Conservation (phyloP, 2,888 invertebrate genomes). For the Leptinotarsa juncta region DNA sequence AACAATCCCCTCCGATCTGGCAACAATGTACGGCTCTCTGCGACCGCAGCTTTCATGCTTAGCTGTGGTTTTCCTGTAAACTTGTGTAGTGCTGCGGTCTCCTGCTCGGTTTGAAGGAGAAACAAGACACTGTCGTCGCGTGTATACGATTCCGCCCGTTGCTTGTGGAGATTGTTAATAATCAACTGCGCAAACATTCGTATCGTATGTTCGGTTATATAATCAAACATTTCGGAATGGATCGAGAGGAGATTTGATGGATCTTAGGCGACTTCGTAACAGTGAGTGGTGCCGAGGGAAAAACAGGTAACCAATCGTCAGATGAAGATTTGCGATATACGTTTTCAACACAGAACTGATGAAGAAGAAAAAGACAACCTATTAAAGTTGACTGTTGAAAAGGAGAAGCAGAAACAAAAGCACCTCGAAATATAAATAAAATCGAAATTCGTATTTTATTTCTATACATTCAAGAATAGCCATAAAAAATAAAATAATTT, state of each 20-base stretch:
- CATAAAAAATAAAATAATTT: no score
- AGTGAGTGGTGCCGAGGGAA: not conserved
- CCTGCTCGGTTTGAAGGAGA: conserved; percentile 56
- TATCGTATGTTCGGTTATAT: not conserved
- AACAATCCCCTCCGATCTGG: conserved; percentile 8
- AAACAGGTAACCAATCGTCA: not conserved
- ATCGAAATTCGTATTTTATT: no score
- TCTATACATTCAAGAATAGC: no score
- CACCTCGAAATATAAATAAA: no score
- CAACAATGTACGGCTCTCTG: conserved; percentile 28
- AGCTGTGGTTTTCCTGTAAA: conserved; percentile 63
- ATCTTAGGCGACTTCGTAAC: not conserved
- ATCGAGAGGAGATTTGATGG: not conserved
- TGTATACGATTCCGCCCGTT: conserved; percentile 56
- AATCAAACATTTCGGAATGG: conserved; percentile 22
- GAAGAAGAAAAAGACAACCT: no score
- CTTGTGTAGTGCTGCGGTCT: conserved; percentile 63
- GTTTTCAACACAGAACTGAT: no score
- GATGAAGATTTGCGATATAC: not conserved
- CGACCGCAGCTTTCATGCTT: conserved; percentile 57
- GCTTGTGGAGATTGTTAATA: conserved; percentile 56
- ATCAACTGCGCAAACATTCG: conserved; percentile 57
- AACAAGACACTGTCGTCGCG: conserved; percentile 55
- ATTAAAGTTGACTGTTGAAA: no score
- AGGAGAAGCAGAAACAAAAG: no score